phyloP scores from a whole-genome alignment of 2,797 vertebrate genomes.

The Dallia pectoralis region DNA sequence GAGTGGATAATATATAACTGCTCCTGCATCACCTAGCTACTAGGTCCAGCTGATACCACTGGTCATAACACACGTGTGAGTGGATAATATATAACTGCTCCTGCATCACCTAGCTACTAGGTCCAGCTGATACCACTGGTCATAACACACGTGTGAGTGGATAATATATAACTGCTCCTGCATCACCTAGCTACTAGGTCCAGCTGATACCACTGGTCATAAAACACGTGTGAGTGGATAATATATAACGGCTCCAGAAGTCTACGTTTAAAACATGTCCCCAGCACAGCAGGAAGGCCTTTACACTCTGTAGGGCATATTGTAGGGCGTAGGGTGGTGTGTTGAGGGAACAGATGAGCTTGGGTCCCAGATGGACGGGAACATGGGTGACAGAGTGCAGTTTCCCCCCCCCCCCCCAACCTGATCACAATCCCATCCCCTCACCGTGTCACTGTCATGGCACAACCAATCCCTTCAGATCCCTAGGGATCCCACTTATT shows the following conservation, averaged over 20 bases:
- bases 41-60: neutral
- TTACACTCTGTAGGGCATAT: constrained; percentile 29
- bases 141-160: no score
- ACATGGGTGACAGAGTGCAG: constrained; percentile 43
- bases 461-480: constrained; percentile 45
- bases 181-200: neutral
- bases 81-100: no score
- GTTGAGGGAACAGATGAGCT: constrained; percentile 49
- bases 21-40: neutral
- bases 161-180: no score
- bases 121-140: neutral
- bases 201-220: neutral
- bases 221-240: no score
- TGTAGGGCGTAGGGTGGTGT: constrained; percentile 23
- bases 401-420: no score
- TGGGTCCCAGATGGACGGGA: constrained; percentile 44
- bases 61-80: no score
- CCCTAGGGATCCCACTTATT: constrained; percentile 38
- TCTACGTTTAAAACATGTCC: no score
- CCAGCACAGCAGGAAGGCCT: constrained; percentile 29
- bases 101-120: neutral
- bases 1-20: no score
- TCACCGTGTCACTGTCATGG: constrained; percentile 67
- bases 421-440: constrained; percentile 41
- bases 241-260: no score